Evolutionary conservation across 1,140 invertebrate genomes (phyloP).

Genomic region (Saccostrea echinata): DNA sequence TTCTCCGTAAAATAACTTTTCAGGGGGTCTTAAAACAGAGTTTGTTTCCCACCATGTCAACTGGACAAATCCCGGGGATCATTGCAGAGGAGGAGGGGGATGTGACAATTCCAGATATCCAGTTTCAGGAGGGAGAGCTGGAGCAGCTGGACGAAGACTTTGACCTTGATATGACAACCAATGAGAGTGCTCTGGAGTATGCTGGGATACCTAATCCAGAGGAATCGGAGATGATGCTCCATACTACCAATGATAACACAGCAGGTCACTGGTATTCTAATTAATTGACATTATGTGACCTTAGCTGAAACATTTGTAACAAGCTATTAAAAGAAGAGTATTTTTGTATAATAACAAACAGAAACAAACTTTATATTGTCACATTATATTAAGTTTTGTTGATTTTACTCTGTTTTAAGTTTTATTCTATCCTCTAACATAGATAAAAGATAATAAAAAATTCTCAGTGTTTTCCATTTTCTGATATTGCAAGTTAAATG

Average conservation of each 20-base stretch:
- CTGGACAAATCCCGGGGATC: neutral
- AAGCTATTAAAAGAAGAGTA: too few relatives aligned
- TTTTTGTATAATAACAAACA: too few relatives aligned
- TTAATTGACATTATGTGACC: too few relatives aligned
- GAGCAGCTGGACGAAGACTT: slow-evolving; percentile 69
- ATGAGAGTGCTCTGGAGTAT: slow-evolving; percentile 38
- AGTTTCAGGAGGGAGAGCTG: slow-evolving; percentile 69
- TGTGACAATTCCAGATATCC: slow-evolving; percentile 64
- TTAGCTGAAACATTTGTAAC: too few relatives aligned
- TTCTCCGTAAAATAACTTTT: neutral
- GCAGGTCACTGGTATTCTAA: neutral
- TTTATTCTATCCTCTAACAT: too few relatives aligned
- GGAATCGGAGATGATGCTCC: slow-evolving; percentile 38
- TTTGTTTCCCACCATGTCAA: neutral
- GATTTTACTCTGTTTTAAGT: too few relatives aligned
- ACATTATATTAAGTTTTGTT: too few relatives aligned
- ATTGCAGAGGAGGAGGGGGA: slow-evolving; percentile 60
- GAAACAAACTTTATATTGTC: too few relatives aligned
- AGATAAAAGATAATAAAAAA: too few relatives aligned
- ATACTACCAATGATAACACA: slow-evolving; percentile 26
- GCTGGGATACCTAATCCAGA: slow-evolving; percentile 48
- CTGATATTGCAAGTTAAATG: too few relatives aligned
- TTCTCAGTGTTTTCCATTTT: too few relatives aligned
- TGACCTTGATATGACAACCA: slow-evolving; percentile 60
- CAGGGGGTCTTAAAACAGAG: slow-evolving; percentile 1